Evolutionary conservation across 2,797 vertebrate genomes (phyloP).

Genomic region (Miichthys miiuy): DNA sequence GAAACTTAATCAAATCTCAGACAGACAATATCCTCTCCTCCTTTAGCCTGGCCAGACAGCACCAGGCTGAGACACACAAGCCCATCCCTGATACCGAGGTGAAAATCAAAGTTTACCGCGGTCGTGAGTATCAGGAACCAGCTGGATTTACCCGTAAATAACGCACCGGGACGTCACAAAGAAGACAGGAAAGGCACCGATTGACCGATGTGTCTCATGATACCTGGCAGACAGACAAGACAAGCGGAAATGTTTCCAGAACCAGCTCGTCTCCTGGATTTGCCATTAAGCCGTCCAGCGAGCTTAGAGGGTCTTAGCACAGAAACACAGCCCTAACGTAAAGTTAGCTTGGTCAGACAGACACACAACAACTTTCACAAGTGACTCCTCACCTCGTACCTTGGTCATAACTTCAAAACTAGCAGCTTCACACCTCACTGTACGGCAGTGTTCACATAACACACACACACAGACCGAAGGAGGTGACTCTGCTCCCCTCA

Average conservation of each 20-base stretch:
- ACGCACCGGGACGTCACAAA: neutral
- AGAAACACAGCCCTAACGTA: neutral
- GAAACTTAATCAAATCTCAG: conserved; percentile 16
- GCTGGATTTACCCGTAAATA: neutral
- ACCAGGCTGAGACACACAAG: neutral
- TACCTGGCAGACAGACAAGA: neutral
- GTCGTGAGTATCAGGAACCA: conserved; percentile 1
- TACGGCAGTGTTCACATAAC: neutral
- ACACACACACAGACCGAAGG: neutral
- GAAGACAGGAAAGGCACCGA: neutral
- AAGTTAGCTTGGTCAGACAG: conserved; percentile 24
- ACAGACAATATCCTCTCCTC: conserved; percentile 43
- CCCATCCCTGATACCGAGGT: neutral
- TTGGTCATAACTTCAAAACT: fast-evolving
- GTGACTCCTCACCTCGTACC: neutral
- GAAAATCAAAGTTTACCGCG: conserved; percentile 6
- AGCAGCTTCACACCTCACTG: too few relatives aligned
- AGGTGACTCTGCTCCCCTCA: neutral
- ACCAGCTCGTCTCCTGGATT: conserved; percentile 17
- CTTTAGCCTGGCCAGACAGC: neutral
- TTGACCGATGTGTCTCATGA: neutral
- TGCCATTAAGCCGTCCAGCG: conserved; percentile 21
- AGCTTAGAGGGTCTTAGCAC: conserved; percentile 46
- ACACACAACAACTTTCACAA: conserved; percentile 48
- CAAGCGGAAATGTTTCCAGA: neutral